Percentiles rank a stretch among this genome's conserved stretches.
These are phyloP conservation scores for Aleadryas rufinucha DNA, from an alignment of 2,113 vertebrate genomes.

Conservation along the genomic window DNA sequence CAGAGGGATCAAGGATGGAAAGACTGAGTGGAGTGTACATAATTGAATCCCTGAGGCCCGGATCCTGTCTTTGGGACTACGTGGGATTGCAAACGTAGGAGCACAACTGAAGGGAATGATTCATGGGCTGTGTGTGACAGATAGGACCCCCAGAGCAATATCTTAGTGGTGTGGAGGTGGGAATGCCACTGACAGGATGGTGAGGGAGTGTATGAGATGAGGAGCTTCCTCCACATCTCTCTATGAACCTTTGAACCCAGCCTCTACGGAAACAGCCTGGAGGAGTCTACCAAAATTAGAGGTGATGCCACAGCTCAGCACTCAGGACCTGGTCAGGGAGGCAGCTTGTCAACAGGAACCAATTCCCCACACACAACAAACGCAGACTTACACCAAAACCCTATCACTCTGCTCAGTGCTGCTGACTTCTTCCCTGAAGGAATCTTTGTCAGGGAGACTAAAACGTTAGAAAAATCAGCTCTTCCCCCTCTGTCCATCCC, in stretches of 20 bases:
- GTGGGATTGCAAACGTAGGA: conserved; percentile 1
- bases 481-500: background rate
- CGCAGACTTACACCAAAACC: background rate
- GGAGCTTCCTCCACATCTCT: background rate
- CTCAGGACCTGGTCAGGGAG: background rate
- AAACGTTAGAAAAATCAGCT: background rate
- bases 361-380: background rate
- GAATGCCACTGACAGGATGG: background rate
- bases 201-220: background rate
- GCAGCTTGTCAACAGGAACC: background rate
- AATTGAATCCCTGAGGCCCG: conserved; percentile 7
- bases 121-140: background rate
- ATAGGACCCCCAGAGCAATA: conserved; percentile 2
- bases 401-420: background rate
- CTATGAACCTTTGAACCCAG: background rate
- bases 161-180: background rate
- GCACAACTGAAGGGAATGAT: conserved; percentile 7
- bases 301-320: background rate
- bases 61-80: background rate
- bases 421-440: background rate
- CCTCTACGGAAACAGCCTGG: background rate
- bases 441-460: background rate
- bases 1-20: background rate
- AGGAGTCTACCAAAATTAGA: background rate
- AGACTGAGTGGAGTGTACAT: background rate